phyloP scores from a whole-genome alignment of 1,140 invertebrate species.

The Drosophila punjabiensis region DNA sequence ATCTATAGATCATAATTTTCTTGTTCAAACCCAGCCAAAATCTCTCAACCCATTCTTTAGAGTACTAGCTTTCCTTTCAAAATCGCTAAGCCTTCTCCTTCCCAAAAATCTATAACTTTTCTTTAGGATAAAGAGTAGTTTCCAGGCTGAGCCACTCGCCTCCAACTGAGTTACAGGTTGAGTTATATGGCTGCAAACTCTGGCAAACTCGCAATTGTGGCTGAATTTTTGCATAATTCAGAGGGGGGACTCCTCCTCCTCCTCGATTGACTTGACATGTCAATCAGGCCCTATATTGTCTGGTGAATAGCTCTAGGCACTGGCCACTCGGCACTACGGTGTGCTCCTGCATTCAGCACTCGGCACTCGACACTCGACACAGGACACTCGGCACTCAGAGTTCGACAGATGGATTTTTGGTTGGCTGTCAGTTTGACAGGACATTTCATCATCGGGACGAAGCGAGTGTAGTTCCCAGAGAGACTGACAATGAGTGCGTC shows the following conservation, averaged over 20 bases:
- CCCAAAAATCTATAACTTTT: neutral
- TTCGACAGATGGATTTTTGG: conserved; percentile 52
- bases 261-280: conserved; percentile 33
- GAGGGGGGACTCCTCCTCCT: neutral
- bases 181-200: conserved; percentile 6
- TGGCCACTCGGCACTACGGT: conserved; percentile 14
- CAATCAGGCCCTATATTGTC: conserved; percentile 54
- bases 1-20: neutral
- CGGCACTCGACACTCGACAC: conserved; percentile 6
- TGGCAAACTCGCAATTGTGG: conserved; percentile 3
- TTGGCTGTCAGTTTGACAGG: conserved; percentile 59
- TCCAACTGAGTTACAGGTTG: neutral
- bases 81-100: neutral
- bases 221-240: conserved; percentile 44
- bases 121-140: neutral
- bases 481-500: conserved; percentile 52
- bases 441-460: conserved; percentile 49
- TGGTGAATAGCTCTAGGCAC: conserved; percentile 30
- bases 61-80: neutral
- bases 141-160: neutral
- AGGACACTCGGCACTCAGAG: conserved; percentile 37
- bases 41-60: neutral
- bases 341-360: neutral
- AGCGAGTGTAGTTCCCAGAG: conserved; percentile 15
- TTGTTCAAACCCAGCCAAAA: neutral